These are phyloP conservation scores for Phortica magna DNA, from an alignment of 2,888 invertebrate species.

Conservation along the genomic window DNA sequence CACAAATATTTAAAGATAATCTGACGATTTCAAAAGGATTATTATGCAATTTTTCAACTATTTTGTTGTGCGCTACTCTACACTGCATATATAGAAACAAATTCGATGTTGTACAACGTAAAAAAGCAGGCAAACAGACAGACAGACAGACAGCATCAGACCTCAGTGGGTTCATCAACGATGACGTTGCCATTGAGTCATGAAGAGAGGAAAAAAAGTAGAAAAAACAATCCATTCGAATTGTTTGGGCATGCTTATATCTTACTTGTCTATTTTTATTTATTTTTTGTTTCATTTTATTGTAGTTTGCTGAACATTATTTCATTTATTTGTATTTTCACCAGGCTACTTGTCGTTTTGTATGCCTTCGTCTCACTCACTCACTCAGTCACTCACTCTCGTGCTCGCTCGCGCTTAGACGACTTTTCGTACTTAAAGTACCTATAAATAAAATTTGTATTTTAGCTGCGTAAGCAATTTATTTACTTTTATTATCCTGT, in stretches of 20 bases:
- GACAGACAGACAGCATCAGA: neutral
- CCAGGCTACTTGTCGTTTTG: neutral
- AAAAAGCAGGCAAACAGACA: neutral
- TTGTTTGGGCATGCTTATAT: constrained; percentile 14
- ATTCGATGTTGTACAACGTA: neutral
- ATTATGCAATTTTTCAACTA: constrained; percentile 75
- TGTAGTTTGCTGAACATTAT: constrained; percentile 6
- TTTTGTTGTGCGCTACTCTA: constrained; percentile 59
- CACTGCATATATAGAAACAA: constrained; percentile 5
- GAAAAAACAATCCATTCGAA: constrained; percentile 15
- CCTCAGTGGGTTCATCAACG: constrained; percentile 30
- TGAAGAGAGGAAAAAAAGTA: constrained; percentile 41
- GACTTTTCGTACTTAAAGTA: constrained; percentile 20
- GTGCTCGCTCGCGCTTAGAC: neutral
- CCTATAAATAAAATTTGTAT: constrained; percentile 39
- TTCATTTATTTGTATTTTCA: constrained; percentile 4
- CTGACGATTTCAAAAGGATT: constrained; percentile 76
- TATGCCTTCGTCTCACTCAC: neutral
- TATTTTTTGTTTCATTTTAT: constrained; percentile 5
- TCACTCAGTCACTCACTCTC: neutral
- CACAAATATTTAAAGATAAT: constrained; percentile 77
- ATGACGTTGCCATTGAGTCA: constrained; percentile 42
- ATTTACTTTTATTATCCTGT: constrained; percentile 60
- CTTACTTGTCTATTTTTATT: too few relatives aligned
- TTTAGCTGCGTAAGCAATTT: constrained; percentile 62